Base-by-base conservation (phyloP, 2,113 vertebrate genomes). In the Corythaeola cristata region DNA sequence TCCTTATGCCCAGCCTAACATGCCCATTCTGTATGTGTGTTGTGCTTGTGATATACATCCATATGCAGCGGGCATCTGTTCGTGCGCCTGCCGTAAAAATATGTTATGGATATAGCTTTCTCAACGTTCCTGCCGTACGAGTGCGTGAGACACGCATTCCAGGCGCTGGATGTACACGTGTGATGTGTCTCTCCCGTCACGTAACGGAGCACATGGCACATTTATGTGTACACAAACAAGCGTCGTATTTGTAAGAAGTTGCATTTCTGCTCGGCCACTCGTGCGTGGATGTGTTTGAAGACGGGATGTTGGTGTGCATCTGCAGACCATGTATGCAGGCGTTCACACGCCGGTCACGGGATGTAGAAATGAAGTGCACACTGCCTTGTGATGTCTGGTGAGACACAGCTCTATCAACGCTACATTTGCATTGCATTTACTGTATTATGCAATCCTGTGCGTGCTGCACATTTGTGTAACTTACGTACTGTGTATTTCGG, bases 371-470 rank as follows among this genome's bases (percentile, higher is more conserved):
- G 11, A 85, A 41, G 33, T 4, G 15, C 32, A 8, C 2, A 0
- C 20, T 11, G 15, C 56, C 21, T 64, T 12, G 27, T 8, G 74
- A 6, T 7, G 50, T 4, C 24, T 22, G 49, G 33, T n/a, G 37
- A 58, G n/a, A 24, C n/a, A 4, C 5, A 23, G 55, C 35, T 49
- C 30, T 10, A 1, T 0, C 21, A 20, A 8, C 0, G 0, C 14
- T 62, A 8, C 7, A 15, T 12, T 35, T 18, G 9, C 7, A 3
- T 26, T 30, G 16, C 41, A n/a, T 4, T 7, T 2, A 10, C 45
- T 19, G 0, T 26, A 15, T 18, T 21, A 37, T 4, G 4, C n/a
- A 53, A 10, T 8, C 27, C 50, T 49, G 8, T 1, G 2, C 10
- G 47, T 22, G 11, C 11, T 35, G 11, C 0, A 0, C 20, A 45